phyloP scores from a whole-genome alignment of 2,113 vertebrate genomes.

The Otus sunia region DNA sequence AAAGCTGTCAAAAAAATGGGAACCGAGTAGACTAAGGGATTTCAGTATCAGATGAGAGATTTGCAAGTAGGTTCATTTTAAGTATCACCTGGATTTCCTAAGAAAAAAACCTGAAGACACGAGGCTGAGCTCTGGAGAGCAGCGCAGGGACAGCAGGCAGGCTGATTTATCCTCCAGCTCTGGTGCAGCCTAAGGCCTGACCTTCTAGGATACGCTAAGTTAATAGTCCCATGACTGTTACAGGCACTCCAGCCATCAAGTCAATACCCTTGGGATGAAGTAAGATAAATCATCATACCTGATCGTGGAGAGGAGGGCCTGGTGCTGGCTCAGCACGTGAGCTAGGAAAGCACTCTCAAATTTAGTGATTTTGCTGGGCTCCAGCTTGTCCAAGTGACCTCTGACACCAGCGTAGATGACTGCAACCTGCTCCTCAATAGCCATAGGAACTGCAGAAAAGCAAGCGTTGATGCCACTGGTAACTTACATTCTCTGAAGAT shows the following conservation, averaged over 20 bases:
- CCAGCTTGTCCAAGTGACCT: conserved; percentile 95
- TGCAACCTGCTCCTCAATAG: conserved; percentile 96
- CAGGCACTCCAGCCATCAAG: background rate
- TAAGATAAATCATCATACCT: conserved; percentile 65
- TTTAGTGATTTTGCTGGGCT: conserved; percentile 96
- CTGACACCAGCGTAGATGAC: conserved; percentile 97
- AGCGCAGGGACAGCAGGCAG: background rate
- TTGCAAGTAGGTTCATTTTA: background rate
- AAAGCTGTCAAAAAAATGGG: accelerated
- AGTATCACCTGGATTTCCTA: background rate
- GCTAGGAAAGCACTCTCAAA: conserved; percentile 94
- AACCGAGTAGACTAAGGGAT: background rate
- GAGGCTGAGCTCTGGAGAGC: background rate
- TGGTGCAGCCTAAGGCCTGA: background rate
- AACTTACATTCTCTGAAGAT: background rate
- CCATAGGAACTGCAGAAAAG: conserved; percentile 87
- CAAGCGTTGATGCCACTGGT: background rate
- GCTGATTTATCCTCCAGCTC: background rate
- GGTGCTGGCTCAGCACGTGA: conserved; percentile 90
- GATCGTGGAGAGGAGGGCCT: conserved; percentile 85
- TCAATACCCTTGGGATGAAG: background rate
- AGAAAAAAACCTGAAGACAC: background rate
- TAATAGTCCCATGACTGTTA: background rate
- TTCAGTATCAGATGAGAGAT: accelerated
- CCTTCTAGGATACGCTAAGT: background rate